Base-by-base conservation (phyloP, 2,888 invertebrate species). In the Ectobius pallidus region DNA sequence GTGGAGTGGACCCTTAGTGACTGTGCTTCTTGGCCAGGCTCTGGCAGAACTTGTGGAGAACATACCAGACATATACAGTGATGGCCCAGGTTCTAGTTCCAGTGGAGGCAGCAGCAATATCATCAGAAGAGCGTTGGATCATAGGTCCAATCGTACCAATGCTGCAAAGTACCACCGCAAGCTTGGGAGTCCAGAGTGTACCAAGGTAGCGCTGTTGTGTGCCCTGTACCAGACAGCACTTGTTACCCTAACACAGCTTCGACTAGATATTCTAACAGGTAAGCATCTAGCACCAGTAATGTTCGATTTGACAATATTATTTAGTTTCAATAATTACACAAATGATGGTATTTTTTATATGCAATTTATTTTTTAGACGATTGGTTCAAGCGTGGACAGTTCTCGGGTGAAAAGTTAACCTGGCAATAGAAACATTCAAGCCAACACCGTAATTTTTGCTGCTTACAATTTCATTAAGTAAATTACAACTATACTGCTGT, bases 251-350 rank as follows among this genome's bases (percentile, higher is more conserved):
- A 92, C 94, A 3, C 96, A 97, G 83, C 88, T 98, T 78, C 92
- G 92, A 81, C 86, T 96, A 73, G 96, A 97, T 82, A 97, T 99
- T 81, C 86, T 98, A 69, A 96, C 97, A 79, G 96, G n/a, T n/a
- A n/a, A n/a, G n/a, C n/a, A n/a, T 95, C 93, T 81, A 79, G 58
- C 74, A n/a, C 44, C 22, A 20, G 9, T 49, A 18, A 49, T 49
- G n/a, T 49, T 2, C 3, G 46, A 3, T 46, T 46, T 46, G 20
- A 44, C n/a, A n/a, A 18, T 49, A 49, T 18, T 20, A 49, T 7
- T 7, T 49, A 44, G 9, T 9, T 16, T 42, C 16, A 14, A 2
- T 42, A 42, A 42, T 16, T 42, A 42, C 44, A 16, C 16, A 42
- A 42, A 16, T 42, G 14, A 42, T n/a, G n/a, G n/a, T n/a, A n/a